A percentile compares a stretch with the other conserved stretches of the same genome.
phyloP scores from a whole-genome alignment of 2,888 invertebrate genomes.

The Plemyria rubiginata region DNA sequence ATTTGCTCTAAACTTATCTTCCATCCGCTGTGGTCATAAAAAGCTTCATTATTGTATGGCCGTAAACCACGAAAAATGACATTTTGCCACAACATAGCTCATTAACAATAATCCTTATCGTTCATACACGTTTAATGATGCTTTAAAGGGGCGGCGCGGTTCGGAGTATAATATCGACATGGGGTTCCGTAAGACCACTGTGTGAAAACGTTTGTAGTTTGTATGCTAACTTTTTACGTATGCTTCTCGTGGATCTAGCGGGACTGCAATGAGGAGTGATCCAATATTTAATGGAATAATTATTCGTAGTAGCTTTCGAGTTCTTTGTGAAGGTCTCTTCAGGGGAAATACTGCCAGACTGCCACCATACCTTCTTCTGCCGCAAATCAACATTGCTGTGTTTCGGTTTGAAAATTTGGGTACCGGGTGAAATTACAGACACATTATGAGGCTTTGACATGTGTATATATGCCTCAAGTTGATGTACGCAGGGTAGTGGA shows the following conservation, averaged over 20 bases:
- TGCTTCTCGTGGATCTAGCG: not conserved
- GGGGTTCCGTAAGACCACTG: constrained; percentile 25
- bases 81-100: constrained; percentile 67
- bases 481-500: no score
- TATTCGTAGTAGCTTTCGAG: no score
- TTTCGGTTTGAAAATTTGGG: no score
- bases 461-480: no score
- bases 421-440: no score
- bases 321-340: no score
- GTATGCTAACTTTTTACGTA: not conserved
- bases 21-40: constrained; percentile 40
- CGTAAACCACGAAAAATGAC: constrained; percentile 60
- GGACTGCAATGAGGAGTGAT: not conserved
- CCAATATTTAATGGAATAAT: no score
- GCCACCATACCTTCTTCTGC: no score
- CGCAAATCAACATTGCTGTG: no score
- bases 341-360: no score
- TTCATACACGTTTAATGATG: constrained; percentile 74
- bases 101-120: constrained; percentile 79
- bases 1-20: constrained; percentile 33
- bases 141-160: constrained; percentile 70
- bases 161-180: constrained; percentile 41
- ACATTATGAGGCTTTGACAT: no score
- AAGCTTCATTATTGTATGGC: constrained; percentile 38
- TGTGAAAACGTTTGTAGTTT: not conserved